Base-by-base conservation (phyloP, 2,888 invertebrate species). In the Apotomis betuletana region DNA sequence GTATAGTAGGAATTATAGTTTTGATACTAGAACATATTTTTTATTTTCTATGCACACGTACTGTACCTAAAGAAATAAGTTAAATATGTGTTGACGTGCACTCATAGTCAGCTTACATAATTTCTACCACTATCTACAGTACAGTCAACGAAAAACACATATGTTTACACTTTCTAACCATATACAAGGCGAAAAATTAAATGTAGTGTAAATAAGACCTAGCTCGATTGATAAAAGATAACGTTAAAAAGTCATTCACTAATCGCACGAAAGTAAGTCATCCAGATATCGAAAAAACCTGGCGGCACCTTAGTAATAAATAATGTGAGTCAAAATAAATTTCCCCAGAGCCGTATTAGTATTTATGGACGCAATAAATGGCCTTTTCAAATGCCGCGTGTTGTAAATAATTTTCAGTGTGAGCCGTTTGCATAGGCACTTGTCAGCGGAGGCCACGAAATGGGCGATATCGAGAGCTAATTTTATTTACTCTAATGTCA, bases 321-420 rank as follows among this genome's bases (percentile, higher is more conserved):
- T 92, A 90, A 91, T 87, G 89, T 88, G 85, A 88, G 87, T 87
- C 84, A 82, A 89, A 88, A 92, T 92, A 91, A 90, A 92, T 92
- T 91, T 90, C 86, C 87, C 85, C 81, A 73, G 85, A 87, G 90
- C 85, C 87, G 90, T 91, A 89, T 90, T 90, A 91, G 90, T 92
- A 92, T 93, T 93, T 93, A 93, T 91, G 90, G 87, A 77, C 67
- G 88, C 87, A 88, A 91, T 93, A 93, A 92, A 92, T 88, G 84
- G 80, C 79, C 90, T 92, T 91, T 90, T 89, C 85, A 87, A 87
- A 90, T 81, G 88, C 92, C 92, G 92, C 85, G 79, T 80, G 89
- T 83, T 89, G 87, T 92, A 92, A 92, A 92, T 92, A 90, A 92
- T 92, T 90, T 75, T 90, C 89, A 87, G 85, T 85, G 87, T 84